phyloP scores from a whole-genome alignment of 2,797 vertebrate species.

The Propithecus perrieri region DNA sequence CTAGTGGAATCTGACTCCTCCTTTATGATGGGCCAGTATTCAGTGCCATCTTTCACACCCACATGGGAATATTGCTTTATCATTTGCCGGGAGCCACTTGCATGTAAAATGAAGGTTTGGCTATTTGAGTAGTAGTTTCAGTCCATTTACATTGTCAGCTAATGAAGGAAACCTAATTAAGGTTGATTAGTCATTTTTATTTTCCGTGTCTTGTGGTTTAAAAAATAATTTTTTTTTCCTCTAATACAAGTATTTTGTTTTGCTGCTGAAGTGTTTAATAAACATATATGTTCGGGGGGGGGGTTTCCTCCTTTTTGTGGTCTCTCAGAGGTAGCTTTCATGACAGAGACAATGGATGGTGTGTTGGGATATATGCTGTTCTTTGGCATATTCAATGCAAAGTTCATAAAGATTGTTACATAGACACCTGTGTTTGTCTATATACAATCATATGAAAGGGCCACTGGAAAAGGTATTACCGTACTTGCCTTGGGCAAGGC shows the following conservation, averaged over 20 bases:
- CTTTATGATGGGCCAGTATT: conserved; percentile 48
- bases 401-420: conserved; percentile 62
- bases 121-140: conserved; percentile 25
- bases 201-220: not conserved
- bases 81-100: conserved; percentile 56
- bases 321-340: not conserved
- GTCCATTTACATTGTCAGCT: not conserved
- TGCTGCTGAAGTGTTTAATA: conserved; percentile 29
- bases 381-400: conserved; percentile 35
- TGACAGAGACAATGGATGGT: conserved; percentile 64
- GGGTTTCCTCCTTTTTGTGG: not conserved
- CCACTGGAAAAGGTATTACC: not conserved
- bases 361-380: not conserved
- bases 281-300: not conserved
- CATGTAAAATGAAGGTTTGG: conserved; percentile 48
- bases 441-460: not conserved
- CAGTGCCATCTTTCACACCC: conserved; percentile 58
- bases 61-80: conserved; percentile 40
- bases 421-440: conserved; percentile 58
- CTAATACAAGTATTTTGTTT: conserved; percentile 20
- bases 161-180: conserved; percentile 45
- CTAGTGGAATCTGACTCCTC: conserved; percentile 71
- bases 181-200: conserved; percentile 39
- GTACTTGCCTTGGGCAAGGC: conserved; percentile 18
- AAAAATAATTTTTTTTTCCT: conserved; percentile 15